Base-by-base conservation (phyloP, 2,888 invertebrate genomes). In the Xanthorhoe designata region DNA sequence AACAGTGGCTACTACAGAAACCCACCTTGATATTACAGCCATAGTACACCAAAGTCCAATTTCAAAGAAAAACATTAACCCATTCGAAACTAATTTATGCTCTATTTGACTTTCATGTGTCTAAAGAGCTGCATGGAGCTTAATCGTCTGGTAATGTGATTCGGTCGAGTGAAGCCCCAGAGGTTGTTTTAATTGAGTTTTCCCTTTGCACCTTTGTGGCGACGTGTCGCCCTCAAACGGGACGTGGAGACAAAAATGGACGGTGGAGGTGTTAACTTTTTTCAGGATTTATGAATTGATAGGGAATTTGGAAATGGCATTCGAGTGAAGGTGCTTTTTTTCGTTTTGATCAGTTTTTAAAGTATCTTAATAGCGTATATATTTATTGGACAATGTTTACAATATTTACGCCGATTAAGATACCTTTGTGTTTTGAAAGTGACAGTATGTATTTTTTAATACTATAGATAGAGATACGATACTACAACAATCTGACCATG, bases 181-280 rank as follows among this genome's bases (percentile, higher is more conserved):
- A 69, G 80, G 85, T 84, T 84, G 87, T 87, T 89, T 90, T 90
- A 90, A 90, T 89, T 87, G 85, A 87, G 87, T 88, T 88, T 83
- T 82, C 80, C 80, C 85, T 85, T 83, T 83, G 78, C 87, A 85
- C 87, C 87, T 87, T 87, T 89, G 87, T 87, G 84, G 79, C 76
- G 78, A 79, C 74, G 71, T 82, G 80, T 78, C 80, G 73, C 81
- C 78, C 80, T 85, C 79, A 75, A 84, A 80, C 75, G 78, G 69
- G 54, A 72, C 66, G 63, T 55, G 68, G 67, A 66, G 64, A 64
- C 64, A 67, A 74, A 74, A 72, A 71, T 68, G 58, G 58, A 62
- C 47, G 58, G 66, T 73, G 75, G 71, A 77, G 69, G 77, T 76
- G 77, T 70, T 75, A 72, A 63, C 57, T 42, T 60, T 61, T 64